These are phyloP conservation scores for Actinostola sp. DNA, from an alignment of 92 coral and sea anemone species.

Conservation along the genomic window DNA sequence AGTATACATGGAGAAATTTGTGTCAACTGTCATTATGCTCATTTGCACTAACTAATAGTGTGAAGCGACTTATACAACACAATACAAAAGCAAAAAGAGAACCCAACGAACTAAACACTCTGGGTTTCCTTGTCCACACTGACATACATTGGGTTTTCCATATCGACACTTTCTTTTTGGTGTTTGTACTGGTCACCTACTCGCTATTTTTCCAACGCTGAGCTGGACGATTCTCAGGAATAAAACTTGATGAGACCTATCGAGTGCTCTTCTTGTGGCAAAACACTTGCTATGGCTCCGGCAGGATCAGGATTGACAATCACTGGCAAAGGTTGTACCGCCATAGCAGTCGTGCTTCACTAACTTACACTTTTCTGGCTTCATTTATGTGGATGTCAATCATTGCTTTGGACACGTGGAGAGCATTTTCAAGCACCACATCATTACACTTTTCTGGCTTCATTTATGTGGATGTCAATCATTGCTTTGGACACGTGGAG, in stretches of 20 bases:
- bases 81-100: no score
- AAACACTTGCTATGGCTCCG: slow-evolving; percentile 2
- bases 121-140: no score
- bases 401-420: slow-evolving; percentile 65
- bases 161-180: slow-evolving; percentile 19
- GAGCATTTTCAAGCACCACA: slow-evolving; percentile 32
- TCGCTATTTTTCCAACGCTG: no score
- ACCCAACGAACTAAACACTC: no score
- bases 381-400: no score
- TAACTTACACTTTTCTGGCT: slow-evolving; percentile 26
- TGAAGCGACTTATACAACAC: no score
- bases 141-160: slow-evolving; percentile 13
- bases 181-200: slow-evolving; percentile 41
- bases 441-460: no score
- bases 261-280: no score
- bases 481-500: slow-evolving; percentile 52
- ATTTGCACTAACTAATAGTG: no score
- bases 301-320: slow-evolving; percentile 18
- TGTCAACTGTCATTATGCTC: neutral
- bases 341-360: slow-evolving; percentile 39
- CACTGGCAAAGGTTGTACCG: slow-evolving; percentile 12
- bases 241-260: no score
- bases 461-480: no score
- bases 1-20: slow-evolving; percentile 10
- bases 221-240: slow-evolving; percentile 26